These are phyloP conservation scores for Selene dorsalis DNA, from an alignment of 2,797 vertebrate genomes.

Conservation along the genomic window DNA sequence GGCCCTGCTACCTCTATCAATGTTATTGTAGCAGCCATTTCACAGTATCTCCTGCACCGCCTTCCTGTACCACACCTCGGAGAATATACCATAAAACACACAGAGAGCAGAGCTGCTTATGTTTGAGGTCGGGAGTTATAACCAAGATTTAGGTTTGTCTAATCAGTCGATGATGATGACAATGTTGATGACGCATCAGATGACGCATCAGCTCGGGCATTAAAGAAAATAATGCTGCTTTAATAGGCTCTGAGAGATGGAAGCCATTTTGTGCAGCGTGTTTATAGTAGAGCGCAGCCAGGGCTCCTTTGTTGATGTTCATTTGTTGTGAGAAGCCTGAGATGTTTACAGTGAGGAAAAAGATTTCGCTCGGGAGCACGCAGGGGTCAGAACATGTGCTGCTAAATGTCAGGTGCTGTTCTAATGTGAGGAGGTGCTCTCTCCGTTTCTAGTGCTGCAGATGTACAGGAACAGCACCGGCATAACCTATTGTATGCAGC, in stretches of 20 bases:
- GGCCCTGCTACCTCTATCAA: conserved; percentile 9
- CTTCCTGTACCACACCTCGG: conserved; percentile 9
- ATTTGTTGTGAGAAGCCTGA: conserved; percentile 56
- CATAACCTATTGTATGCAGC: background rate
- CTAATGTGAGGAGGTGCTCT: conserved; percentile 31
- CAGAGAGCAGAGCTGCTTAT: background rate
- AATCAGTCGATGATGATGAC: conserved; percentile 26
- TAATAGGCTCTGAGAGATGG: conserved; percentile 34
- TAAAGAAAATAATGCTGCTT: conserved; percentile 37
- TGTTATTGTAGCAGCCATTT: conserved; percentile 16
- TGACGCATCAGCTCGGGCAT: conserved; percentile 18
- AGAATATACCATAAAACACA: background rate
- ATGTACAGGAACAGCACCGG: conserved; percentile 40
- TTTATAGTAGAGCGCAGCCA: conserved; percentile 58
- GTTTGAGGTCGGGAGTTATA: conserved; percentile 13
- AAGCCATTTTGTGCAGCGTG: conserved; percentile 56
- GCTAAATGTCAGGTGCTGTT: conserved; percentile 43
- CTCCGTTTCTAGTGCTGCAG: conserved; percentile 3
- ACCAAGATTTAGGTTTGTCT: conserved; percentile 5
- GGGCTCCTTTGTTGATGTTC: conserved; percentile 67
- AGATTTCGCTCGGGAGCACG: conserved; percentile 46
- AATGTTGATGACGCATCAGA: conserved; percentile 36
- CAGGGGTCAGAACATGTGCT: conserved; percentile 33
- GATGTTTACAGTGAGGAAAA: conserved; percentile 65
- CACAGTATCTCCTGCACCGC: background rate